Evolutionary conservation across 2,113 vertebrate genomes (phyloP).

Genomic region (Mustela lutreola): DNA sequence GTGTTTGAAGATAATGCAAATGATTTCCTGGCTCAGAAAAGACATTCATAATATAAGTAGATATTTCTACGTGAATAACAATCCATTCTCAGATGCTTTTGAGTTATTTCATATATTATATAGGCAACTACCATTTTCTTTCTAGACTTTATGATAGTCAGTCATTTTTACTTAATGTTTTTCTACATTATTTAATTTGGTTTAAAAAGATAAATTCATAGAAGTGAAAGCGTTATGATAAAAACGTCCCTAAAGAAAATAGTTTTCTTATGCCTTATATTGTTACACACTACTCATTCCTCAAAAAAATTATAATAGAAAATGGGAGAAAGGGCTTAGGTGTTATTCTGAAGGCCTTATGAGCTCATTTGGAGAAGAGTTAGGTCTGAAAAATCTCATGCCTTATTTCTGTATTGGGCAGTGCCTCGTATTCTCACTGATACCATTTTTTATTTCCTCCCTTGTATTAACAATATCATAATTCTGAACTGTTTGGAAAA

Average conservation of each 20-base stretch:
- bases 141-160: neutral
- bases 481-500: neutral
- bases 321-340: neutral
- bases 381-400: neutral
- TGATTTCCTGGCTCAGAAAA: neutral
- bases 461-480: neutral
- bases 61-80: neutral
- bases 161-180: neutral
- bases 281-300: neutral
- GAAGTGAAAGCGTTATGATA: neutral
- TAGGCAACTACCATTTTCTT: neutral
- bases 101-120: neutral
- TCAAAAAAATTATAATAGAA: neutral
- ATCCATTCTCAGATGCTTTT: neutral
- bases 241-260: neutral
- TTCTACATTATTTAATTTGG: neutral
- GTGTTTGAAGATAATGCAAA: neutral
- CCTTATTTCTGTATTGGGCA: neutral
- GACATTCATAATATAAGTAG: neutral
- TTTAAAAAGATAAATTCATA: neutral
- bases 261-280: neutral
- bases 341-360: neutral
- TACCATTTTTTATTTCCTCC: neutral
- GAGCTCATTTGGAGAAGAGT: neutral
- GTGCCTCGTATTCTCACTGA: neutral